Percentiles rank a stretch among this genome's conserved stretches.
These are phyloP conservation scores for Athene cunicularia DNA, from an alignment of 2,113 vertebrate genomes.

Conservation along the genomic window DNA sequence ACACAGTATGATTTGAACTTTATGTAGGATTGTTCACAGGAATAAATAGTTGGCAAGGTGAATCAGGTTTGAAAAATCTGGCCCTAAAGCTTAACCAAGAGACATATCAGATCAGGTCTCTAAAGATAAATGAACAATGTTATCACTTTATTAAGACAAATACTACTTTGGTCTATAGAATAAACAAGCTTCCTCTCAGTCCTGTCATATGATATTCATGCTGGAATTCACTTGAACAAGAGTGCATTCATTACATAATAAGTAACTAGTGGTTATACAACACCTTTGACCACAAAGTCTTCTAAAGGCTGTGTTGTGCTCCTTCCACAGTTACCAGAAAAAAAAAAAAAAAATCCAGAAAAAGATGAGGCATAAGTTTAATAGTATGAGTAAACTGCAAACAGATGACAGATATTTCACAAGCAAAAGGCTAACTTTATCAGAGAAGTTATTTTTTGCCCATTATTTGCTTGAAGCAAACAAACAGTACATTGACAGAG, in stretches of 20 bases:
- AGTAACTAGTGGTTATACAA: constrained; percentile 41
- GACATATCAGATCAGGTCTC: background rate
- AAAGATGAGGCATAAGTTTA: background rate
- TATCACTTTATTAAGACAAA: constrained; percentile 53
- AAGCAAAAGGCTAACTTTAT: background rate
- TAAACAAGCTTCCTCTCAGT: constrained; percentile 37
- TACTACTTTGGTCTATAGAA: constrained; percentile 27
- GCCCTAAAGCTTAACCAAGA: background rate
- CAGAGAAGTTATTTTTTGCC: background rate
- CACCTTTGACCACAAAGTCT: constrained; percentile 34
- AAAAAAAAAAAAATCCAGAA: background rate
- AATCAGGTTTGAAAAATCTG: constrained; percentile 18
- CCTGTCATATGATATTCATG: constrained; percentile 49
- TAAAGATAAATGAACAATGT: constrained; percentile 42
- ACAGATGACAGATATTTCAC: background rate
- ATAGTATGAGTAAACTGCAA: background rate
- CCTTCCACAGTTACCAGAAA: background rate
- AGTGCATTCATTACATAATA: constrained; percentile 31
- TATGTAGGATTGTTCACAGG: background rate
- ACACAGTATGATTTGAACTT: background rate
- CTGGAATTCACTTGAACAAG: constrained; percentile 38
- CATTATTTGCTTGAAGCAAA: background rate
- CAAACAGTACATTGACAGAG: background rate
- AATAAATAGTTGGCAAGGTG: background rate
- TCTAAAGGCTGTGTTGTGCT: background rate